Conservation (phyloP, 2,113 vertebrate genomes). For the Petroica traversi region DNA sequence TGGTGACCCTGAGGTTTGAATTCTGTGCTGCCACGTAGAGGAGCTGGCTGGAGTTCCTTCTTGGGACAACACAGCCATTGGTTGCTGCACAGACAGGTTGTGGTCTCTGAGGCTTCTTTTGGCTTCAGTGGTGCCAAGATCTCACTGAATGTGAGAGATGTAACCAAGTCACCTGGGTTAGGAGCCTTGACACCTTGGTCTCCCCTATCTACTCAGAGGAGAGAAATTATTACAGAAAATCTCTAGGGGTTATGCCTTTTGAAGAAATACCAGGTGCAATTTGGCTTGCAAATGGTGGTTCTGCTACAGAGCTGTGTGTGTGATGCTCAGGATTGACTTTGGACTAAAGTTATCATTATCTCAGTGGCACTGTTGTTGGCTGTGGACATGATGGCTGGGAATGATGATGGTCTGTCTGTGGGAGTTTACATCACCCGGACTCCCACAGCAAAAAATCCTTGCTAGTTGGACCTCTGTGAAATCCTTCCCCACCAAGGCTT, state of each 20-base stretch:
- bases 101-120: background rate
- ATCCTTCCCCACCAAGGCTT: background rate
- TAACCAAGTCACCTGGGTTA: background rate
- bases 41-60: background rate
- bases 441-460: background rate
- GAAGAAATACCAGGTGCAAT: background rate
- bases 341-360: background rate
- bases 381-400: background rate
- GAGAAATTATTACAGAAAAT: background rate
- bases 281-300: background rate
- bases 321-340: background rate
- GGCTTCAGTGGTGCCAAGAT: background rate
- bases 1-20: conserved; percentile 1
- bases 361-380: background rate
- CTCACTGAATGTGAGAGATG: background rate
- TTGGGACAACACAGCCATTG: background rate
- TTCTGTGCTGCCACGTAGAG: background rate
- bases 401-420: background rate
- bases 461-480: background rate
- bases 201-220: background rate
- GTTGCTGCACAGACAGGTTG: background rate
- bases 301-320: background rate
- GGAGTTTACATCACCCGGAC: background rate
- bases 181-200: background rate
- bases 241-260: background rate